Percentiles rank a stretch among this genome's conserved stretches.
Evolutionary conservation across 2,113 vertebrate species (phyloP).

Genomic region (Cyphomyrus discorhynchus): DNA sequence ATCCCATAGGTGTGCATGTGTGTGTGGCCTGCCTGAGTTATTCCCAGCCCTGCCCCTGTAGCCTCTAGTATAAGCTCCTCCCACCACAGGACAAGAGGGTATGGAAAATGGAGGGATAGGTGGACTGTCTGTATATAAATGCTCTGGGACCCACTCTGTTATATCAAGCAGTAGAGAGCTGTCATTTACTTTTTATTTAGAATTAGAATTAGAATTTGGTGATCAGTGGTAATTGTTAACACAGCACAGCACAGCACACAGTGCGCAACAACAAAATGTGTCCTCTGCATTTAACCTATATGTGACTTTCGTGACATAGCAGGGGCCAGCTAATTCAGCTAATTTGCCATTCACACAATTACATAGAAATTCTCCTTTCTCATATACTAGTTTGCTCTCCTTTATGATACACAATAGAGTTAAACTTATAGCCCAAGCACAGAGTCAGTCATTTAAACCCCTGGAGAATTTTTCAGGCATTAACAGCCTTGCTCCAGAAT

Average conservation of each 20-base stretch:
- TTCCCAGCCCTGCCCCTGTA: not conserved
- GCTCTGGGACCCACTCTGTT: not conserved
- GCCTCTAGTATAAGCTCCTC: not conserved
- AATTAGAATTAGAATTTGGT: no score
- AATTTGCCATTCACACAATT: not conserved
- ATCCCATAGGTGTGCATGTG: not conserved
- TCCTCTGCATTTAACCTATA: no score
- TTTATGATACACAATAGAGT: not conserved
- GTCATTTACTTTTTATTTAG: not conserved
- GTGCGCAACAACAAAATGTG: no score
- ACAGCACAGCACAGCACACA: no score
- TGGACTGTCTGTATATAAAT: not conserved
- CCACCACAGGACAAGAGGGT: not conserved
- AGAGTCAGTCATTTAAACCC: not conserved
- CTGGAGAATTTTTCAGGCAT: not conserved
- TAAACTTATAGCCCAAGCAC: not conserved
- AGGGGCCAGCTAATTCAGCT: no score
- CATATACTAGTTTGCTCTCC: not conserved
- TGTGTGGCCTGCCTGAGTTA: not conserved
- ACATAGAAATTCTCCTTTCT: not conserved
- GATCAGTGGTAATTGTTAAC: no score
- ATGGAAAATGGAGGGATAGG: not conserved
- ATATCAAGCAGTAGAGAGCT: not conserved
- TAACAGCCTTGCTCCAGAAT: not conserved
- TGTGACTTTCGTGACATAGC: no score